These are phyloP conservation scores for Prosapia bicincta DNA, from an alignment of 2,888 invertebrate genomes.

Conservation along the genomic window DNA sequence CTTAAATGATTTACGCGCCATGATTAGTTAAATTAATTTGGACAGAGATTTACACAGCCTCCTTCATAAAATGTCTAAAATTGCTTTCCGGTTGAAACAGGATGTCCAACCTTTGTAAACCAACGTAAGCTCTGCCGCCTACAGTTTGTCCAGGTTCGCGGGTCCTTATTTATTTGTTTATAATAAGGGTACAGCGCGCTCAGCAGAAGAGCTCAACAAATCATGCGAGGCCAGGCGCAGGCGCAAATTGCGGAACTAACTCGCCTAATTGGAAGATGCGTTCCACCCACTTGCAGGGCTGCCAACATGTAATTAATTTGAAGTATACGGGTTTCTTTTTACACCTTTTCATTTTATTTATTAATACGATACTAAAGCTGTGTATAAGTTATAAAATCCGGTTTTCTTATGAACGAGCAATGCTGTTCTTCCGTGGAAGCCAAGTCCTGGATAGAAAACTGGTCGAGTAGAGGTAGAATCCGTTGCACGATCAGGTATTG, in stretches of 20 bases:
- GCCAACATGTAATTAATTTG: not conserved
- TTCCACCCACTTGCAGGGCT: not conserved
- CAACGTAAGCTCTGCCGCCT: not conserved
- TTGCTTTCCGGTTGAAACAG: not conserved
- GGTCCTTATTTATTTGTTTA: not conserved
- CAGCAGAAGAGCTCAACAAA: not conserved
- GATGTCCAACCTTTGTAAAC: not conserved
- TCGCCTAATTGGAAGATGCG: not conserved
- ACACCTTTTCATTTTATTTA: slow-evolving; percentile 2
- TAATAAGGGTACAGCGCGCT: not conserved
- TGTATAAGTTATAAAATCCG: not conserved
- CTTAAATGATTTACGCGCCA: not conserved
- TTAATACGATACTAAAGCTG: not conserved
- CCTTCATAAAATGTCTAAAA: not conserved
- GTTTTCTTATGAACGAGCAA: not conserved
- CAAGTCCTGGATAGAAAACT: too few species aligned
- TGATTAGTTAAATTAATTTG: not conserved
- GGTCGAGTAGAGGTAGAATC: too few species aligned
- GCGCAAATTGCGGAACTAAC: not conserved
- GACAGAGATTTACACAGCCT: not conserved
- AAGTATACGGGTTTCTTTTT: not conserved
- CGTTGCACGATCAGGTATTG: too few species aligned
- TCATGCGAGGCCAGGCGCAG: not conserved
- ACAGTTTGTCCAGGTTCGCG: not conserved
- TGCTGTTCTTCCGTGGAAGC: not conserved